Percentiles rank a stretch among this genome's conserved stretches.
These are phyloP conservation scores for Hippopotamus amphibius DNA, from an alignment of 2,113 vertebrate species.

Conservation along the genomic window DNA sequence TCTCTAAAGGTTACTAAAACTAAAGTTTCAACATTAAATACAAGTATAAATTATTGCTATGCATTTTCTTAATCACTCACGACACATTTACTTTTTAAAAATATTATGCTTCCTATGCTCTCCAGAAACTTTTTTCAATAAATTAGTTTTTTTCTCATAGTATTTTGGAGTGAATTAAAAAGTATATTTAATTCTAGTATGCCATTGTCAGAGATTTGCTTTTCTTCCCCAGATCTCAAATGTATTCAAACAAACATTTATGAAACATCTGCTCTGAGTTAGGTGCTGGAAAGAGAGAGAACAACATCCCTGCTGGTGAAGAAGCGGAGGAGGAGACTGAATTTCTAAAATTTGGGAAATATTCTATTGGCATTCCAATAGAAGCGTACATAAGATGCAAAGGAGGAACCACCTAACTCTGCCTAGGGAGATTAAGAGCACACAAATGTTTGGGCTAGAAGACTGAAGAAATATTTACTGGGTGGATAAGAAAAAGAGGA, in stretches of 20 bases:
- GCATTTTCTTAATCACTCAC: background rate
- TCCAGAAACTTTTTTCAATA: background rate
- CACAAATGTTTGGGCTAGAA: background rate
- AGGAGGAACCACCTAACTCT: background rate
- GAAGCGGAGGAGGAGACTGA: background rate
- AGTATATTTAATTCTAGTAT: background rate
- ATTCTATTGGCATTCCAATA: background rate
- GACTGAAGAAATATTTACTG: background rate
- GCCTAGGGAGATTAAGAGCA: background rate
- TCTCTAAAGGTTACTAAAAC: conserved; percentile 18
- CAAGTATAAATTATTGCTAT: conserved; percentile 8
- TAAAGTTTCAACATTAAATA: conserved; percentile 16
- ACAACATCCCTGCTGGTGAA: background rate
- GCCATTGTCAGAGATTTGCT: background rate
- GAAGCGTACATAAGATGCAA: background rate
- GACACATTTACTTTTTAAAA: background rate
- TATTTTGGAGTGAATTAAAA: background rate
- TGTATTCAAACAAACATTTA: conserved; percentile 2
- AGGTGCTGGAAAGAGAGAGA: background rate
- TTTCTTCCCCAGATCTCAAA: background rate
- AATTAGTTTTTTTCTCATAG: conserved; percentile 20
- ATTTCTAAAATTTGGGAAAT: background rate
- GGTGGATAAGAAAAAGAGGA: background rate
- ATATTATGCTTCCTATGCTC: background rate
- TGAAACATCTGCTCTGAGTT: background rate